A percentile compares a stretch with the other conserved stretches of the same genome.
phyloP scores from a whole-genome alignment of 2,797 vertebrate species.

The Typhlichthys subterraneus region DNA sequence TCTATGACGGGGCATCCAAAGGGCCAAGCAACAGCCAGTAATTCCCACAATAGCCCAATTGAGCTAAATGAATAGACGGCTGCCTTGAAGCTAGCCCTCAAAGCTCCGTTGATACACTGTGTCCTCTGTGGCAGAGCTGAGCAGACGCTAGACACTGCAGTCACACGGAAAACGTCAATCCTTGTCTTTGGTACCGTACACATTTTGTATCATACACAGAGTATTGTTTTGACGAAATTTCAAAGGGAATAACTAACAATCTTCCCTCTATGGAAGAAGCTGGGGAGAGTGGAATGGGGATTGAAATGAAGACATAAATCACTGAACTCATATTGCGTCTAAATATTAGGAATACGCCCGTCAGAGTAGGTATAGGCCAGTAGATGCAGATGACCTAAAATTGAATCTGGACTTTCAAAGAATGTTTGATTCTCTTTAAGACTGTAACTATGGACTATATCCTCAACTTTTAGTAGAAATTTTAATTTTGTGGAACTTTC shows the following conservation, averaged over 20 bases:
- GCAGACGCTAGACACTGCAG: background rate
- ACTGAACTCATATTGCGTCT: conserved; percentile 15
- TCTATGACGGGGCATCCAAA: too few species aligned
- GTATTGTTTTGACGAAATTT: conserved; percentile 18
- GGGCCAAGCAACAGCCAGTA: too few species aligned
- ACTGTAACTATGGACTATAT: conserved; percentile 26
- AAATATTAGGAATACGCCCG: conserved; percentile 37
- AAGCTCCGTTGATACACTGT: background rate
- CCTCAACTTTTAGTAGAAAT: conserved; percentile 10
- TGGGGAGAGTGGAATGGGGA: conserved; percentile 4
- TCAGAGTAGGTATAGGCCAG: conserved; percentile 15
- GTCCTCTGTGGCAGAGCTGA: background rate
- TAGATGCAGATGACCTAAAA: conserved; percentile 25
- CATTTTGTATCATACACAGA: conserved; percentile 14
- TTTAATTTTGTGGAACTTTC: background rate
- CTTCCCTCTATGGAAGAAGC: conserved; percentile 16
- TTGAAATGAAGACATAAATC: conserved; percentile 16
- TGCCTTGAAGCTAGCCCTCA: too few species aligned
- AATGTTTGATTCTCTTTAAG: conserved; percentile 7
- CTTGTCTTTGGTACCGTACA: background rate
- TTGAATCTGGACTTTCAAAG: conserved; percentile 15
- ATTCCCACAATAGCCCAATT: too few species aligned
- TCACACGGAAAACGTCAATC: background rate
- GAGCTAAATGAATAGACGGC: too few species aligned
- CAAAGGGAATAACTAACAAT: conserved; percentile 34